A percentile compares a stretch with the other conserved stretches of the same genome.
Evolutionary conservation across 2,888 invertebrate species (phyloP).

Genomic region (Agrypnus murinus): DNA sequence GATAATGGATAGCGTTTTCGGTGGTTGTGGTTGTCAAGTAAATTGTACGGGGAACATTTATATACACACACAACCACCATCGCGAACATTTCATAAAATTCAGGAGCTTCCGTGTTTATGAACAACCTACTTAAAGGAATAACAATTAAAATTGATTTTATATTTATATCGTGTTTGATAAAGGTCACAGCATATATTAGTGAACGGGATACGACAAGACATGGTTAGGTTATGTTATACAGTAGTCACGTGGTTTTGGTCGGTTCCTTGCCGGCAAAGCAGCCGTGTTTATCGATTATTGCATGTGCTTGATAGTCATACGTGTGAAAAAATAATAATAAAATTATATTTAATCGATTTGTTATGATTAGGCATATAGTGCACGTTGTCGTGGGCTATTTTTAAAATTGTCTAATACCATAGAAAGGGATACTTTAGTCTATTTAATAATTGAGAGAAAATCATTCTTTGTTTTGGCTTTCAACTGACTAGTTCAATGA

Average conservation of each 20-base stretch:
- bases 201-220: conserved; percentile 47
- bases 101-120: conserved; percentile 35
- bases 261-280: conserved; percentile 46
- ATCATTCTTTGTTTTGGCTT: too few species aligned
- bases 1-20: conserved; percentile 16
- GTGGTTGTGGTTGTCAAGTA: background rate
- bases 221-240: conserved; percentile 53
- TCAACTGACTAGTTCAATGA: too few species aligned
- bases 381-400: conserved; percentile 6
- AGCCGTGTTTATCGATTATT: conserved; percentile 44
- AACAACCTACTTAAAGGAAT: conserved; percentile 43
- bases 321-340: conserved; percentile 10
- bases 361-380: conserved; percentile 8
- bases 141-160: conserved; percentile 57
- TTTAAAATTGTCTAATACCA: background rate
- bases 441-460: too few species aligned
- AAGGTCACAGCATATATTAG: conserved; percentile 55
- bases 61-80: too few species aligned
- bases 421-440: too few species aligned
- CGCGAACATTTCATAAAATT: conserved; percentile 27
- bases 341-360: conserved; percentile 24
- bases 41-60: conserved; percentile 4
- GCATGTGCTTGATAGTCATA: conserved; percentile 38
- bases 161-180: conserved; percentile 54
- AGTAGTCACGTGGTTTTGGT: conserved; percentile 50